These are phyloP conservation scores for Madoqua kirkii DNA, from an alignment of 2,113 vertebrate genomes.

Conservation along the genomic window DNA sequence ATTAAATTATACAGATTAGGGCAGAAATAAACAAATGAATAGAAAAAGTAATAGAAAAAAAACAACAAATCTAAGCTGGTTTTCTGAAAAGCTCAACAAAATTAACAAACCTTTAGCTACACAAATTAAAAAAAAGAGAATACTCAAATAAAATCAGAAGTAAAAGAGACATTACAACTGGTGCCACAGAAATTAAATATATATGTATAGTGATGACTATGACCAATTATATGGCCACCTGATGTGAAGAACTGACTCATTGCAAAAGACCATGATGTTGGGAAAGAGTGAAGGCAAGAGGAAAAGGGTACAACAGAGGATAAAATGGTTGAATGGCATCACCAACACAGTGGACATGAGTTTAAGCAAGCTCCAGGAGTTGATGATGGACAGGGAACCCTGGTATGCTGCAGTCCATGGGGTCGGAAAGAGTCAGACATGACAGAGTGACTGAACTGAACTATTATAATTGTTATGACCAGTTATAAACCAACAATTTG, in stretches of 20 bases:
- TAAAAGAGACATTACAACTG: not conserved
- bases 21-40: not conserved
- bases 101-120: not conserved
- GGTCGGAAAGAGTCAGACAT: not conserved
- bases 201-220: not conserved
- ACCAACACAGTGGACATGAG: not conserved
- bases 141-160: not conserved
- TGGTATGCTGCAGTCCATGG: not conserved
- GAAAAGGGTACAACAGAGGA: not conserved
- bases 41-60: not conserved
- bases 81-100: not conserved
- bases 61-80: not conserved
- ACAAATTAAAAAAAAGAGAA: not conserved
- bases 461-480: not conserved
- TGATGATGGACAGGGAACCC: not conserved
- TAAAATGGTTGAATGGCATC: not conserved
- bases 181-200: not conserved
- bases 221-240: not conserved
- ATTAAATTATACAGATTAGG: not conserved
- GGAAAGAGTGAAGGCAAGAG: not conserved
- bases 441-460: not conserved
- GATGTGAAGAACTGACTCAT: not conserved
- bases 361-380: not conserved
- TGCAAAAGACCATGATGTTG: not conserved
- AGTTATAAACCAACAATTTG: not conserved